Conservation (phyloP, 2,888 invertebrate species). For the Dendrolimus houi region DNA sequence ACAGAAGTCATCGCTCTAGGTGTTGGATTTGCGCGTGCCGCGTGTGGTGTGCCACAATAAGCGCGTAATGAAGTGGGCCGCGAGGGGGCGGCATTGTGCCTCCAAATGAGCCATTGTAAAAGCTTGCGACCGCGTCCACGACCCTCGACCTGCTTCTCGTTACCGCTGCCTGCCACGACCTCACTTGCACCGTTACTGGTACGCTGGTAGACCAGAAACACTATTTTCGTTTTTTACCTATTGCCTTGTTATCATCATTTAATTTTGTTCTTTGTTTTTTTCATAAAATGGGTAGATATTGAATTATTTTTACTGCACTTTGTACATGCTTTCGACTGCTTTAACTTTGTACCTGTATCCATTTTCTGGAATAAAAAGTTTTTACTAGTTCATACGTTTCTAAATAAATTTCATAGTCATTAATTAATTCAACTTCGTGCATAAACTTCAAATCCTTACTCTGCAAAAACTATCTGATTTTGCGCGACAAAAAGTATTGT, state of each 20-base stretch:
- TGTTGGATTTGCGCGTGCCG: conserved; percentile 33
- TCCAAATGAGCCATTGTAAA: conserved; percentile 67
- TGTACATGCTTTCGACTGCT: too few relatives aligned
- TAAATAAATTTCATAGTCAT: too few relatives aligned
- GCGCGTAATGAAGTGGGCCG: conserved; percentile 74
- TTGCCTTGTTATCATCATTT: background rate
- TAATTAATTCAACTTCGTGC: too few relatives aligned
- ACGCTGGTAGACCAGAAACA: conserved; percentile 4
- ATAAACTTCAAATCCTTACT: too few relatives aligned
- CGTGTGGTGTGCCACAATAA: conserved; percentile 52
- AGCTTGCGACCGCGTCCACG: conserved; percentile 22
- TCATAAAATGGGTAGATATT: too few relatives aligned
- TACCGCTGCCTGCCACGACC: conserved; percentile 37
- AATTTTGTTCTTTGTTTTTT: background rate
- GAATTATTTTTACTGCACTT: too few relatives aligned
- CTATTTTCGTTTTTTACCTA: conserved; percentile 20
- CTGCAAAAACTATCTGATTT: too few relatives aligned
- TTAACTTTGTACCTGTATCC: too few relatives aligned
- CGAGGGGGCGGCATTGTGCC: conserved; percentile 68
- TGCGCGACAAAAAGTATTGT: too few relatives aligned
- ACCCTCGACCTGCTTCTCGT: conserved; percentile 58
- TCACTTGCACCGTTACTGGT: conserved; percentile 9
- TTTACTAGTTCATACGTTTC: too few relatives aligned
- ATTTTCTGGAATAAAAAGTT: too few relatives aligned
- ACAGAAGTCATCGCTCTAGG: conserved; percentile 37